Percentiles rank a stretch among this genome's conserved stretches.
phyloP scores from a whole-genome alignment of 2,113 vertebrate genomes.

The Rhadina sibilatrix region DNA sequence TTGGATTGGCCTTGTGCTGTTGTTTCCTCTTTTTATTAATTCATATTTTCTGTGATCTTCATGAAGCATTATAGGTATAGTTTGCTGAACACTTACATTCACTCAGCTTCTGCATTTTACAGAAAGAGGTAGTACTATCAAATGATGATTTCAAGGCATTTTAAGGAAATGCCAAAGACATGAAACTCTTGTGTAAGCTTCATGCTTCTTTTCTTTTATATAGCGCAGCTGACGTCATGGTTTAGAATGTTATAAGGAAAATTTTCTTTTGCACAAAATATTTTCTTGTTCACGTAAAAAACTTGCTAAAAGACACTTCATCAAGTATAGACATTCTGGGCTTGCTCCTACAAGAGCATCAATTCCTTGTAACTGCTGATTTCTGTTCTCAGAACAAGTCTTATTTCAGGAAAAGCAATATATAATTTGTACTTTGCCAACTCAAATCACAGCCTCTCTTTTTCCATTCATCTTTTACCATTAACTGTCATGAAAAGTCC shows the following conservation, averaged over 20 bases:
- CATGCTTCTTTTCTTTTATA: background rate
- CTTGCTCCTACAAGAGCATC: background rate
- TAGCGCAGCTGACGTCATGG: background rate
- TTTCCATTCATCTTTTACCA: background rate
- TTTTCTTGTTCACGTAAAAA: background rate
- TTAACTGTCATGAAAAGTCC: background rate
- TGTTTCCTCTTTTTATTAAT: background rate
- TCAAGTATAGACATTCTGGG: background rate
- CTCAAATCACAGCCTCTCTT: background rate
- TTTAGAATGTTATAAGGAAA: background rate
- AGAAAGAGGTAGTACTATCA: background rate
- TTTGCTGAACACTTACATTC: background rate
- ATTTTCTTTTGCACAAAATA: background rate
- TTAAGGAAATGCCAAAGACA: slow-evolving; percentile 11
- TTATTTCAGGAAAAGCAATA: background rate
- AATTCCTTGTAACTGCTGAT: background rate
- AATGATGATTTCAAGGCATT: background rate
- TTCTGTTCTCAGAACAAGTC: background rate
- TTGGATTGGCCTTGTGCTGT: accelerated
- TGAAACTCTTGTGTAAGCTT: background rate
- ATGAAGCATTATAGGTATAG: background rate
- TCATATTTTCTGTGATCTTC: background rate
- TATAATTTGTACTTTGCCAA: background rate
- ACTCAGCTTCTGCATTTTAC: background rate
- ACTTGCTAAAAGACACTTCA: background rate